Percentiles rank a stretch among this genome's conserved stretches.
phyloP scores from a whole-genome alignment of 1,140 invertebrate genomes.

The Drosophila willistoni region DNA sequence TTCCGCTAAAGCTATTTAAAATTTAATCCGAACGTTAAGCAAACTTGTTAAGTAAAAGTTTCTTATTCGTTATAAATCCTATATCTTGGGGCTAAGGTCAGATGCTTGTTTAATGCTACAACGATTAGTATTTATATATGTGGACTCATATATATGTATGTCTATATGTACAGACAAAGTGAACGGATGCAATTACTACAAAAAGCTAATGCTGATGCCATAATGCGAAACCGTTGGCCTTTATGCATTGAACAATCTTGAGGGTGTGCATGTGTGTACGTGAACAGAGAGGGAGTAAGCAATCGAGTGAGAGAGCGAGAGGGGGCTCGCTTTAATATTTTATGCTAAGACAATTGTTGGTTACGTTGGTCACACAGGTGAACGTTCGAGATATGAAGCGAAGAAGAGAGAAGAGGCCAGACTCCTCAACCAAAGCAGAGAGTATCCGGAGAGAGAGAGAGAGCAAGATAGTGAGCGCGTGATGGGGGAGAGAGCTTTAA shows the following conservation, averaged over 20 bases:
- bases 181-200: constrained; percentile 70
- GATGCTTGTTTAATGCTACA: constrained; percentile 14
- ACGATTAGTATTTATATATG: not conserved
- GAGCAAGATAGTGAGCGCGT: not conserved
- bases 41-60: constrained; percentile 16
- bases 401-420: not conserved
- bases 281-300: constrained; percentile 15
- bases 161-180: constrained; percentile 47
- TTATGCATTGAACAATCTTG: constrained; percentile 37
- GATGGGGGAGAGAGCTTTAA: constrained; percentile 41
- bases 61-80: not conserved
- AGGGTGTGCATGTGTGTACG: constrained; percentile 13
- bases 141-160: not conserved
- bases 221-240: constrained; percentile 47
- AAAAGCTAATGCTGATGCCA: constrained; percentile 34
- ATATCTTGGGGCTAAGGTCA: constrained; percentile 13
- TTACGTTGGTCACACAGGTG: constrained; percentile 8
- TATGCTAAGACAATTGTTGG: constrained; percentile 14
- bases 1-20: not conserved
- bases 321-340: constrained; percentile 6
- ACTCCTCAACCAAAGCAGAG: not conserved
- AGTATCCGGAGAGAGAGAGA: not conserved
- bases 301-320: constrained; percentile 17
- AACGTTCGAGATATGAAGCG: constrained; percentile 10
- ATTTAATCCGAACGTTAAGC: not conserved